These are phyloP conservation scores for Phallusia fumigata DNA, from an alignment of 23 tunicate species.

Conservation along the genomic window DNA sequence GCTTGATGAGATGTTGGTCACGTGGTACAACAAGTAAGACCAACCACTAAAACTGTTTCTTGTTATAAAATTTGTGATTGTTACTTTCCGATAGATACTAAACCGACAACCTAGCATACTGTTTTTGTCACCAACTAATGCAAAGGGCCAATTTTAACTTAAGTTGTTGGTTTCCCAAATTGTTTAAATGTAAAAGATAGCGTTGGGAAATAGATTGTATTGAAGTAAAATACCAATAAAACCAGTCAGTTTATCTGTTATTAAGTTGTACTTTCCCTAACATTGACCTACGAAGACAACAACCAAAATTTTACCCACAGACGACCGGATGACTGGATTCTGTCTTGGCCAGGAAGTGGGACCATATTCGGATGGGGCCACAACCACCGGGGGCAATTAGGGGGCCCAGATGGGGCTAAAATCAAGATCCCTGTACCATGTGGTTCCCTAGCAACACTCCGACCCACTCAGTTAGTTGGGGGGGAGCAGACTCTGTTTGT, in stretches of 20 bases:
- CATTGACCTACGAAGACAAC: no score
- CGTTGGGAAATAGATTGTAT: no score
- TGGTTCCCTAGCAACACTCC: constrained; percentile 41
- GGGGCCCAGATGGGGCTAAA: constrained; percentile 86
- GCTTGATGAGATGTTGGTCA: constrained; percentile 72
- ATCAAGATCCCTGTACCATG: constrained; percentile 66
- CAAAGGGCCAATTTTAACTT: no score
- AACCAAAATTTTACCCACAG: constrained; percentile 24
- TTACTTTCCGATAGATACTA: background rate
- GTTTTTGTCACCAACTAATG: no score
- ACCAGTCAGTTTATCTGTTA: no score
- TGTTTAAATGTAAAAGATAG: no score
- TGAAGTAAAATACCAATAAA: no score
- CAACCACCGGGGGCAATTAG: constrained; percentile 89
- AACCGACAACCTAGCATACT: no score
- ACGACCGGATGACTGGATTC: constrained; percentile 69
- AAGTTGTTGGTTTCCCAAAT: no score
- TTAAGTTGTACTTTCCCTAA: no score
- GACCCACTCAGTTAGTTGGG: constrained; percentile 57
- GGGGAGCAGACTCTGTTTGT: constrained; percentile 88
- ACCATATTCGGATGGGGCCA: constrained; percentile 91
- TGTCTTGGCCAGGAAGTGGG: constrained; percentile 74
- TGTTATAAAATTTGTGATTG: background rate
- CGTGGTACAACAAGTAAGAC: constrained; percentile 76
- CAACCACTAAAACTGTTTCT: no score